Base-by-base conservation (phyloP, 2,888 invertebrate genomes). In the Epistrophe grossulariae region DNA sequence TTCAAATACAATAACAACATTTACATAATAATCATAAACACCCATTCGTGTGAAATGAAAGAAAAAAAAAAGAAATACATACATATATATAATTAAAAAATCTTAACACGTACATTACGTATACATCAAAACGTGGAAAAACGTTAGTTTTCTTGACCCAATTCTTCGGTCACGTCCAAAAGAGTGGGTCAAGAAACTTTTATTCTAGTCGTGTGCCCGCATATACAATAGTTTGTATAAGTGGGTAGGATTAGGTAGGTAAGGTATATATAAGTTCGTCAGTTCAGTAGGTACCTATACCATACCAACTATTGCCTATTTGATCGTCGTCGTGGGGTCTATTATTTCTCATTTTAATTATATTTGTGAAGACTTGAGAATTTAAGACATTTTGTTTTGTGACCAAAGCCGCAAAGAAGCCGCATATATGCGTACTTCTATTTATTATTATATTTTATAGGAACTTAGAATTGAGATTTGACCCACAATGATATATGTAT, bases 131-230 rank as follows among this genome's bases (percentile, higher is more conserved):
- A 70, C 62, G 83, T 74, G 79, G 76, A 80, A 71, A 84, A 80
- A 77, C 73, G 84, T 77, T 77, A 80, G 80, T 84, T 84, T 80
- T 84, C 84, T 77, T 84, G 80, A 80, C 84, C 84, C 84, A 77
- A 72, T 84, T 84, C 72, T 40, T 17, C 24, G 59, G 50, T 35
- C 84, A 80, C 80, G 84, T 84, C 64, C 74, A 13, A 24, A 24
- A 64, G 84, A 84, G 84, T 84, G 80, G 84, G 84, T 84, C 84
- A 84, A 80, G 84, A 55, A 72, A 80, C 72, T 80, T 78, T 77
- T 68, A 84, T 84, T 80, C 84, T 77, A 55, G 5, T 45, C 80
- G 71, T 80, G 80, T 60, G 59, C 57, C 52, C 60, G 59, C 72
- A 59, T 24, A 24, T 24, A 24, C 24, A 24, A 24, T 24, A 24